These are phyloP conservation scores for Apistogramma diplotaenia DNA, from an alignment of 2,113 vertebrate genomes.

Conservation along the genomic window DNA sequence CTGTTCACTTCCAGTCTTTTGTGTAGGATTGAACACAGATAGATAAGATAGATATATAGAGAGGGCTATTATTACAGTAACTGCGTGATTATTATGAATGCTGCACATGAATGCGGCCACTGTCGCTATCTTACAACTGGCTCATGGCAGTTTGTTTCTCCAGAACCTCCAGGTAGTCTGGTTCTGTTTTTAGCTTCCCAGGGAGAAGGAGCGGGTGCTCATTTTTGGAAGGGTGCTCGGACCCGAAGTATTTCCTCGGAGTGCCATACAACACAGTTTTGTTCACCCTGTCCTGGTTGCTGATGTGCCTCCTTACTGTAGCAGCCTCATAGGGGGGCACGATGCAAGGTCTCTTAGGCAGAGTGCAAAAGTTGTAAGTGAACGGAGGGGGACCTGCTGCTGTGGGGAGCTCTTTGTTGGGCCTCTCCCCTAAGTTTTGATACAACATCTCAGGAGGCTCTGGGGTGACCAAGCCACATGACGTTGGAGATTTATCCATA, in stretches of 20 bases:
- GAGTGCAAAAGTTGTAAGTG: conserved; percentile 97
- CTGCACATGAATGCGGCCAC: conserved; percentile 30
- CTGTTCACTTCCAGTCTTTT: conserved; percentile 57
- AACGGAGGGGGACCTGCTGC: conserved; percentile 77
- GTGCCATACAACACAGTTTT: conserved; percentile 96
- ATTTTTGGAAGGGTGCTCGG: conserved; percentile 82
- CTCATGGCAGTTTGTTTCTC: conserved; percentile 99
- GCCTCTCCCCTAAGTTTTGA: conserved; percentile 91
- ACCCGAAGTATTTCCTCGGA: conserved; percentile 90
- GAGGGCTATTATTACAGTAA: conserved; percentile 63
- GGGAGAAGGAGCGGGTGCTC: conserved; percentile 91
- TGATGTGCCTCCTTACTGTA: conserved; percentile 78
- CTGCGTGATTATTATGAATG: conserved; percentile 54
- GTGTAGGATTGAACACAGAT: conserved; percentile 62
- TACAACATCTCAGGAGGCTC: conserved; percentile 91
- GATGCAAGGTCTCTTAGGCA: conserved; percentile 92
- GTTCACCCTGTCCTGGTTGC: conserved; percentile 90
- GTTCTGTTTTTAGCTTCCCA: conserved; percentile 92
- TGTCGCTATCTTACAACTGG: conserved; percentile 83
- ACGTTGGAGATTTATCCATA: conserved; percentile 81
- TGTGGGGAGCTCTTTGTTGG: conserved; percentile 87
- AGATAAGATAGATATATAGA: conserved; percentile 70
- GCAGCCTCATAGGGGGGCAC: conserved; percentile 87
- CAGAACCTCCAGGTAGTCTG: conserved; percentile 99
- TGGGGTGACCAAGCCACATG: conserved; percentile 53